Evolutionary conservation across 2,888 invertebrate species (phyloP).

Genomic region (Monochamus alternatus): DNA sequence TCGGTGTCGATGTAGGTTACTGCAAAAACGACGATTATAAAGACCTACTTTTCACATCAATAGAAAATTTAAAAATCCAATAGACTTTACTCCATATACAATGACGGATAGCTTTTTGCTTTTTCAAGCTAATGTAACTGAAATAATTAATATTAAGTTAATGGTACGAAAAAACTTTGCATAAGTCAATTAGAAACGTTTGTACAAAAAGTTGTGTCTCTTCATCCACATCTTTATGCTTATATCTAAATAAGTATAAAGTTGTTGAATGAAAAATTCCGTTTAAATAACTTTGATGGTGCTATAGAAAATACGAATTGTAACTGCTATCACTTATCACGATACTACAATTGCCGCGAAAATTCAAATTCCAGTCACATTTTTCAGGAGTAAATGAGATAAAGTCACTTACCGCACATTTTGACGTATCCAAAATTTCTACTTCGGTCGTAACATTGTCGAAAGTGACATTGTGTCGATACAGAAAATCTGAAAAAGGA

Average conservation of each 20-base stretch:
- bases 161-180: constrained; percentile 3
- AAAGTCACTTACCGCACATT: constrained; percentile 81
- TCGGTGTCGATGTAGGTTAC: background rate
- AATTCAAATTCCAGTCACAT: too few relatives aligned
- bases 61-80: background rate
- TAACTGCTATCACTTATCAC: too few relatives aligned
- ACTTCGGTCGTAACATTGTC: constrained; percentile 85
- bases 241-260: too few relatives aligned
- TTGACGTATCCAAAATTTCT: constrained; percentile 86
- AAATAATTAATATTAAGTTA: background rate
- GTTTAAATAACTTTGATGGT: too few relatives aligned
- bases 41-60: background rate
- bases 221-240: too few relatives aligned
- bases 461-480: constrained; percentile 84
- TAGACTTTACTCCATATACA: background rate
- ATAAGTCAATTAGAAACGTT: background rate
- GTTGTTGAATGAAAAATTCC: too few relatives aligned
- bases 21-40: background rate
- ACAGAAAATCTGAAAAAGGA: constrained; percentile 84
- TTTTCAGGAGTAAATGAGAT: too few relatives aligned
- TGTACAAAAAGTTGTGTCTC: background rate
- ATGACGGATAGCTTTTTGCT: background rate
- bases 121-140: background rate
- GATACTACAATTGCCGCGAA: too few relatives aligned
- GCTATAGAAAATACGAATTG: too few relatives aligned